Base-by-base conservation (phyloP, 2,888 invertebrate genomes). In the Psylliodes chrysocephalus region DNA sequence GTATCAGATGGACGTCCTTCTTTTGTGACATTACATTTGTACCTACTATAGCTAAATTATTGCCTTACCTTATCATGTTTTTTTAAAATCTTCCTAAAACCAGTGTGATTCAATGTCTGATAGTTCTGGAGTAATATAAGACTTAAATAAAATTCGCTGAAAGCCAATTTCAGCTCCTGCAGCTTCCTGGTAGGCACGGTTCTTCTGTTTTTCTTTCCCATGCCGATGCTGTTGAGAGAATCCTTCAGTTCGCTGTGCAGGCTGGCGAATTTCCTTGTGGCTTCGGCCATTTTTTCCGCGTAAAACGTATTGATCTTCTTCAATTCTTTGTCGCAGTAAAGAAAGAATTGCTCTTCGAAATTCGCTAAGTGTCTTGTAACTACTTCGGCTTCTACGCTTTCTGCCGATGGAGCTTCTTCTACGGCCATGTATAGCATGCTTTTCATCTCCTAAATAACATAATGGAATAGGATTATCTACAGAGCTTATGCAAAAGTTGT, bases 381-480 rank as follows among this genome's bases (percentile, higher is more conserved):
- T 25, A 89, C 84, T 72, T 91, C 90, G 1, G 87, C 86, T 73
- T 91, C 91, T 8, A 89, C 89, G 59, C 89, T 86, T 81, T 94
- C 94, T 8, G 89, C 85, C 1, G 91, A 90, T 0, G 93, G 93
- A 0, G 92, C 89, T 75, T 90, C 87, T 75, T 94, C 93, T 64
- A 92, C 88, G 1, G 91, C 90, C 71, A 89, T 86, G 80, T 95
- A 94, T 28, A 95, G 82, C 88, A 93, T 89, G 2, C 89, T 88
- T 79, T 94, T 95, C 90, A 94, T 92, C 79, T 91, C 90, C 93
- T 93, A n/a, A n/a, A n/a, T n/a, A n/a, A n/a, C n/a, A n/a, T n/a
- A n/a, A n/a, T n/a, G n/a, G n/a, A n/a, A n/a, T n/a, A n/a, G n/a
- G n/a, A n/a, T n/a, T n/a, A n/a, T n/a, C n/a, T n/a, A n/a, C n/a